Evolutionary conservation across 2,797 vertebrate genomes (phyloP).

Genomic region (Xenentodon cancila): DNA sequence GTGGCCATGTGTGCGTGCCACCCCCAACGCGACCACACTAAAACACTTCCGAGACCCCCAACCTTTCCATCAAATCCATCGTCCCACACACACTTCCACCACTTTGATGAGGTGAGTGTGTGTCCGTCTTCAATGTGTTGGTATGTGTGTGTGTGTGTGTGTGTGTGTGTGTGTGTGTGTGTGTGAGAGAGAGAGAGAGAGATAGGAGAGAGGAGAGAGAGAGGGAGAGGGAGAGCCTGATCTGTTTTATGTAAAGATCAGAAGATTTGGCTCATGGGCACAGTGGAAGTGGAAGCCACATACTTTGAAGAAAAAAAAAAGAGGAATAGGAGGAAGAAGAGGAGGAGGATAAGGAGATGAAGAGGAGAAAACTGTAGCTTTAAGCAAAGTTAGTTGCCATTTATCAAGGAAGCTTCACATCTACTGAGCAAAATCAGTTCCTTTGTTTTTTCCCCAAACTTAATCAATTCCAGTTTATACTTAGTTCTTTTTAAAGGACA

Average conservation of each 20-base stretch:
- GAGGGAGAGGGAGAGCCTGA: constrained; percentile 75
- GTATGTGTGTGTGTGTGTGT: constrained; percentile 42
- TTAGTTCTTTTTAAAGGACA: background rate
- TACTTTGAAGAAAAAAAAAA: constrained; percentile 59
- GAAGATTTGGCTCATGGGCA: constrained; percentile 77
- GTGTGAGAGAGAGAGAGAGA: constrained; percentile 62
- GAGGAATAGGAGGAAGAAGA: constrained; percentile 20
- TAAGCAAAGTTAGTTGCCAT: background rate
- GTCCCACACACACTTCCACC: constrained; percentile 91
- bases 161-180: background rate
- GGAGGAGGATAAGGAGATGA: constrained; percentile 17
- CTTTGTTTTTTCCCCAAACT: background rate
- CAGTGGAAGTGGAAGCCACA: constrained; percentile 83
- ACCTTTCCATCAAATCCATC: constrained; percentile 81
- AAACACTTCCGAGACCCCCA: constrained; percentile 77
- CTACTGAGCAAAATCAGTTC: background rate
- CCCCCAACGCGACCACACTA: constrained; percentile 42
- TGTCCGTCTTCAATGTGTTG: constrained; percentile 56
- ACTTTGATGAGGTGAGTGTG: constrained; percentile 86
- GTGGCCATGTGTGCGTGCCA: constrained; percentile 39
- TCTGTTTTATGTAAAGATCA: constrained; percentile 87
- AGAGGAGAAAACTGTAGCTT: constrained; percentile 35
- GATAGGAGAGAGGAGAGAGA: constrained; percentile 3
- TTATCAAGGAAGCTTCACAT: background rate
- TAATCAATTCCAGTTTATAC: background rate